Percentiles rank a stretch among this genome's conserved stretches.
Conservation (phyloP, 2,797 vertebrate genomes). For the Helarctos malayanus region DNA sequence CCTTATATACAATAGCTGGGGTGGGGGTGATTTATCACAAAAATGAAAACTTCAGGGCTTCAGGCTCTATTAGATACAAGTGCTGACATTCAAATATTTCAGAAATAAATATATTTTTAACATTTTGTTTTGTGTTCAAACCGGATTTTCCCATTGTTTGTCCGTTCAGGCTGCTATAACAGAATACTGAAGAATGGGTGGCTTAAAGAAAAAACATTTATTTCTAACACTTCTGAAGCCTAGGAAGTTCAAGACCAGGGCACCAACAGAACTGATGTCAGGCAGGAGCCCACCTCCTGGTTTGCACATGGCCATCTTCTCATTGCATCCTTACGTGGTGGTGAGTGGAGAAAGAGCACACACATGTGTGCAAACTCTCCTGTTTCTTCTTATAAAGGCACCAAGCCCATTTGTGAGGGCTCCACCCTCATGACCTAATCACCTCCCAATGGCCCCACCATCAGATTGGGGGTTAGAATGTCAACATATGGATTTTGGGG, state of each 20-base stretch:
- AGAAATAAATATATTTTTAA: neutral
- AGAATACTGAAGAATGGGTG: neutral
- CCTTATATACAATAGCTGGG: neutral
- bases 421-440: neutral
- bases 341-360: neutral
- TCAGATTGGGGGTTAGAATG: neutral
- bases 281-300: neutral
- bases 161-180: neutral
- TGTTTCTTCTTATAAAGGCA: neutral
- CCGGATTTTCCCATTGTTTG: neutral
- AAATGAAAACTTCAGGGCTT: neutral
- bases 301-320: neutral
- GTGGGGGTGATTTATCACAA: neutral
- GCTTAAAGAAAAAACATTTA: neutral
- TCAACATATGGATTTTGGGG: neutral
- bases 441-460: too few relatives aligned
- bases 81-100: neutral
- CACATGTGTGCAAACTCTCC: neutral
- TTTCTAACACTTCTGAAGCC: neutral
- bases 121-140: neutral
- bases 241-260: neutral
- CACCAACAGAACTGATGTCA: neutral
- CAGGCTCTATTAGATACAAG: neutral
- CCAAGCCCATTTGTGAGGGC: neutral
- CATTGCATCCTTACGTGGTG: fast-evolving